A percentile compares a stretch with the other conserved stretches of the same genome.
These are phyloP conservation scores for Phyllostomus hastatus DNA, from an alignment of 2,113 vertebrate genomes.

Conservation along the genomic window DNA sequence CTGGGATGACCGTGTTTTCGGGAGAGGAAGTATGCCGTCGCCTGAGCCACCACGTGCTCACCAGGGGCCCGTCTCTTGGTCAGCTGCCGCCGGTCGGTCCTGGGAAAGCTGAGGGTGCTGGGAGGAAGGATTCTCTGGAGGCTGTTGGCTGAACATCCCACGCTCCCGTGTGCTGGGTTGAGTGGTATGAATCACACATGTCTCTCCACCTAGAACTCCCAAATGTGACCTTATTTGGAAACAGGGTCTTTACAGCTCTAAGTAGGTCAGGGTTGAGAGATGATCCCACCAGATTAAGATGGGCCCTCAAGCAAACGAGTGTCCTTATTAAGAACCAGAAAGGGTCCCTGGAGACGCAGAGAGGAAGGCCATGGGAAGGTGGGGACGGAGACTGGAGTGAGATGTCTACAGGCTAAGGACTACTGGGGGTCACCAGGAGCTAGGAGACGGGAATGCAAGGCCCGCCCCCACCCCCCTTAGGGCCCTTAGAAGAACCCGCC, in stretches of 20 bases:
- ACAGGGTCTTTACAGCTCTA: neutral
- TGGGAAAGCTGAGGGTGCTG: neutral
- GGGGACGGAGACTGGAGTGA: neutral
- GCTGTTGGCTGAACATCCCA: neutral
- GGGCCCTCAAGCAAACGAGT: too few species aligned
- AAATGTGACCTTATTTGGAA: neutral
- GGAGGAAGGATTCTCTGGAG: neutral
- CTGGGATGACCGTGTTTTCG: fast-evolving
- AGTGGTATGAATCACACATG: neutral
- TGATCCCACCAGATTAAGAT: neutral
- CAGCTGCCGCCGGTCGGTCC: neutral
- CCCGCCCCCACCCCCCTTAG: too few species aligned
- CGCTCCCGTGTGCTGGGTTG: too few species aligned
- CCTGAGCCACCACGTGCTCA: neutral
- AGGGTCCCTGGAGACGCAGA: fast-evolving
- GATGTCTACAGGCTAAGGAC: fast-evolving
- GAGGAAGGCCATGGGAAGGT: fast-evolving
- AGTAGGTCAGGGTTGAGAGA: neutral
- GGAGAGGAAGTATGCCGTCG: neutral
- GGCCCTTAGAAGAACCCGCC: neutral
- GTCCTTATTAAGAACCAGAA: neutral
- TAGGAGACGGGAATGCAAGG: neutral
- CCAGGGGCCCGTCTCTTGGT: neutral
- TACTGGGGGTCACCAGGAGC: neutral
- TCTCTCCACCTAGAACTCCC: neutral